Base-by-base conservation (phyloP, 1,140 invertebrate species). In the Pseudomyrmex pallidus region DNA sequence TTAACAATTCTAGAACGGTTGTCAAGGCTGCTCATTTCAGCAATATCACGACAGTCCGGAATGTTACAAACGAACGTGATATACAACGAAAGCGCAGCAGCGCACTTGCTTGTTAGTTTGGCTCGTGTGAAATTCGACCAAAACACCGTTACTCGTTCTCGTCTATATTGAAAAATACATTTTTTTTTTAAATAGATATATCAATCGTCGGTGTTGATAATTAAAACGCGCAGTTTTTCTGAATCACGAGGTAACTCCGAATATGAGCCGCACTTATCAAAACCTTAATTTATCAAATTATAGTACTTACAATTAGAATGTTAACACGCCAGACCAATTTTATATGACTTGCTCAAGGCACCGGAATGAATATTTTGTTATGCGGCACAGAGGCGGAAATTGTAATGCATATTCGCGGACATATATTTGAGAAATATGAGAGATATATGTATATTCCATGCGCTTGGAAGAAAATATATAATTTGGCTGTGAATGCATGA, bases 1-100 rank as follows among this genome's bases (percentile, higher is more conserved):
- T 87, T 88, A 84, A 78, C 72, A 85, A 84, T 67, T 85, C 83
- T 68, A 74, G 85, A 35, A 0, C 64, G 61, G 54, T 64, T 87
- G 64, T 64, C 85, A 57, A 72, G 59, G 61, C 8, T 57, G 50
- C 83, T 85, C 72, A 61, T 88, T 86, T 72, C 77, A 67, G 61
- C 57, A 82, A 62, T 86, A 86, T 83, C 56, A 56, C 54, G 25
- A 54, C 20, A 77, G 54, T 54, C 13, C 10, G 67, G 25, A 72
- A 82, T 67, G 67, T n/a, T 20, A 17, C 46, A 74, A 85, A 56
- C 35, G 35, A 35, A 35, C 57, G 67, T 44, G 56, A 83, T 64
- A 35, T 0, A 46, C 48, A 57, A 25, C 50, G 56, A 63, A 48
- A 85, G 54, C 44, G 56, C 61, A 54, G n/a, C 8, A 48, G n/a